These are phyloP conservation scores for Candidula unifasciata DNA, from an alignment of 2,888 invertebrate genomes.

Conservation along the genomic window DNA sequence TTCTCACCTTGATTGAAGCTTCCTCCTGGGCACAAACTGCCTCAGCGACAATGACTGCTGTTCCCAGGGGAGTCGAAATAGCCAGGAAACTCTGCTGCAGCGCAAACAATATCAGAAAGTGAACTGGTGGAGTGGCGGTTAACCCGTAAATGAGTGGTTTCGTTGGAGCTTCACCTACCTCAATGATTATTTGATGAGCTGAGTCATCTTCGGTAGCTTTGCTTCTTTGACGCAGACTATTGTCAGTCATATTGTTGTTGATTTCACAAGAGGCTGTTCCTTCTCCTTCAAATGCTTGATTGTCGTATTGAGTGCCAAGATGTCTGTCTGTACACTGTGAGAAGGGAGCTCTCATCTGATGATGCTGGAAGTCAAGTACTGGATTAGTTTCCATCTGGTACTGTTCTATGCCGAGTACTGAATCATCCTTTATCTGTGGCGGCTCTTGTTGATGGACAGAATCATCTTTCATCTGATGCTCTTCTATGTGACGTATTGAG, in stretches of 20 bases:
- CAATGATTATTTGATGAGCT: neutral
- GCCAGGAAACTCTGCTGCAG: slow-evolving; percentile 49
- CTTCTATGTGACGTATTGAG: no score
- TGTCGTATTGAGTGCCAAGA: no score
- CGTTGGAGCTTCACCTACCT: neutral
- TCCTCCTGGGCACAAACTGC: slow-evolving; percentile 47
- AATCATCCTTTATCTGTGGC: no score
- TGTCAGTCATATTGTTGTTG: neutral
- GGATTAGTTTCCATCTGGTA: no score
- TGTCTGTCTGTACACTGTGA: no score
- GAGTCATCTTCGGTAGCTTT: neutral
- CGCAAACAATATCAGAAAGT: slow-evolving; percentile 44
- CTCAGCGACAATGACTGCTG: slow-evolving; percentile 39
- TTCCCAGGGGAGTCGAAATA: slow-evolving; percentile 43
- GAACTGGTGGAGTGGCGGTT: slow-evolving; percentile 43
- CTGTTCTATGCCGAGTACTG: no score
- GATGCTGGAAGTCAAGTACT: no score
- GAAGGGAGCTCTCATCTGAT: no score
- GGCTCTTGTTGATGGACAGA: no score
- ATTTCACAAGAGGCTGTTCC: no score
- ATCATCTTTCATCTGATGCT: no score
- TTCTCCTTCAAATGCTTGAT: no score
- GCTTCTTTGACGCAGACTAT: neutral
- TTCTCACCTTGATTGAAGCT: slow-evolving; percentile 25
- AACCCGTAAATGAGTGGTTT: slow-evolving; percentile 39